phyloP scores from a whole-genome alignment of 2,888 invertebrate genomes.

The Phlogophora meticulosa region DNA sequence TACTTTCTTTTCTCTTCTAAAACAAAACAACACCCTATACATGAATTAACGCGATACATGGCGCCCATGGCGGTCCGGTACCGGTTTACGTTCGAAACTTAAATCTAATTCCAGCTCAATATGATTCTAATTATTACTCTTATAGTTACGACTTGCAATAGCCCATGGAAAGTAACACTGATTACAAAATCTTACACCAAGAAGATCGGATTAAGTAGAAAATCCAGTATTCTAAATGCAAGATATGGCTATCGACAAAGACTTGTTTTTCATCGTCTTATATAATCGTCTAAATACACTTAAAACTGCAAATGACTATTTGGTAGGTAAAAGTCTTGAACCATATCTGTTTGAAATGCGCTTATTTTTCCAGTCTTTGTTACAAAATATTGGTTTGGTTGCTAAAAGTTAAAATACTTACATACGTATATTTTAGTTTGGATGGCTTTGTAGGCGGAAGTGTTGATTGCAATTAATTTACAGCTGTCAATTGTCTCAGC shows the following conservation, averaged over 20 bases:
- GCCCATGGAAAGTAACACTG: conserved; percentile 48
- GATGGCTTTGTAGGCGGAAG: background rate
- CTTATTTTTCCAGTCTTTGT: background rate
- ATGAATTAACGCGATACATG: conserved; percentile 45
- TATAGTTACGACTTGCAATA: conserved; percentile 51
- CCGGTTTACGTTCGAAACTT: conserved; percentile 67
- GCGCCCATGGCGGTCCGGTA: conserved; percentile 56
- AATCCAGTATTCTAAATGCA: conserved; percentile 40
- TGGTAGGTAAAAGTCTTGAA: conserved; percentile 17
- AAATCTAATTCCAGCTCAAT: conserved; percentile 61
- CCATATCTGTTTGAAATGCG: background rate
- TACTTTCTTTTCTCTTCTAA: background rate
- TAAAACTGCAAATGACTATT: background rate
- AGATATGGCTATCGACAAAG: conserved; percentile 1
- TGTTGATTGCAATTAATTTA: background rate
- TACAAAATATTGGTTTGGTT: background rate
- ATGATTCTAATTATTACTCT: conserved; percentile 64
- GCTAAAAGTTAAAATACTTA: background rate
- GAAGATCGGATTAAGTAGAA: conserved; percentile 15
- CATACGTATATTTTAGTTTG: background rate
- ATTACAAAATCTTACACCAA: conserved; percentile 38
- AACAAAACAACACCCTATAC: conserved; percentile 34
- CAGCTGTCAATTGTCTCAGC: background rate
- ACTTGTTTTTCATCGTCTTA: conserved; percentile 20
- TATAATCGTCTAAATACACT: background rate